phyloP scores from a whole-genome alignment of 2,888 invertebrate genomes.

The Bedellia somnulentella region DNA sequence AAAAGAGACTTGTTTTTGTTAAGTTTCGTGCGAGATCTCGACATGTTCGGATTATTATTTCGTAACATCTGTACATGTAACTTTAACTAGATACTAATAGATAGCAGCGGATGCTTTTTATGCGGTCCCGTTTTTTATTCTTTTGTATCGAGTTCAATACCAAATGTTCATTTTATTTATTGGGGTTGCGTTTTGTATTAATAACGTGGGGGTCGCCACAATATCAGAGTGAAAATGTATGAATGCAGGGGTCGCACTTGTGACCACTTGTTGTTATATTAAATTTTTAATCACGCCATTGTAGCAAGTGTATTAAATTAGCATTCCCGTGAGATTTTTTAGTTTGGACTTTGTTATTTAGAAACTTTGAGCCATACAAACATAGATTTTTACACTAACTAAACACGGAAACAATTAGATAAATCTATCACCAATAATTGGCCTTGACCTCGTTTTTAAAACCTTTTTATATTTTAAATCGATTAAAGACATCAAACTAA shows the following conservation, averaged over 20 bases:
- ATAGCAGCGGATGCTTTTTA: constrained; percentile 59
- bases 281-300: constrained; percentile 30
- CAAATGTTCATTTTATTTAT: constrained; percentile 55
- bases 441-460: too few relatives aligned
- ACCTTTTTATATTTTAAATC: too few relatives aligned
- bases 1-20: constrained; percentile 4
- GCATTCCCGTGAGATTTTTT: not conserved
- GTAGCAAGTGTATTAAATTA: constrained; percentile 16
- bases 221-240: constrained; percentile 26
- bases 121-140: constrained; percentile 40
- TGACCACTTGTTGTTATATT: constrained; percentile 44
- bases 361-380: too few relatives aligned
- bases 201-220: constrained; percentile 16
- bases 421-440: too few relatives aligned
- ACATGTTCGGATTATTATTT: constrained; percentile 37
- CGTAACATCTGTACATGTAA: constrained; percentile 50
- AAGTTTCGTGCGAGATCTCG: constrained; percentile 14
- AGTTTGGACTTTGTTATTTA: too few relatives aligned
- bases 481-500: too few relatives aligned
- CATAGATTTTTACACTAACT: too few relatives aligned
- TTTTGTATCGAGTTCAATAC: constrained; percentile 39
- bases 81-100: constrained; percentile 59
- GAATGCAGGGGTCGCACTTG: constrained; percentile 44
- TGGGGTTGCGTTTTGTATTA: constrained; percentile 23
- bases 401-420: too few relatives aligned